Evolutionary conservation across 2,888 invertebrate genomes (phyloP).

Genomic region (Neoitamus cyanurus): DNA sequence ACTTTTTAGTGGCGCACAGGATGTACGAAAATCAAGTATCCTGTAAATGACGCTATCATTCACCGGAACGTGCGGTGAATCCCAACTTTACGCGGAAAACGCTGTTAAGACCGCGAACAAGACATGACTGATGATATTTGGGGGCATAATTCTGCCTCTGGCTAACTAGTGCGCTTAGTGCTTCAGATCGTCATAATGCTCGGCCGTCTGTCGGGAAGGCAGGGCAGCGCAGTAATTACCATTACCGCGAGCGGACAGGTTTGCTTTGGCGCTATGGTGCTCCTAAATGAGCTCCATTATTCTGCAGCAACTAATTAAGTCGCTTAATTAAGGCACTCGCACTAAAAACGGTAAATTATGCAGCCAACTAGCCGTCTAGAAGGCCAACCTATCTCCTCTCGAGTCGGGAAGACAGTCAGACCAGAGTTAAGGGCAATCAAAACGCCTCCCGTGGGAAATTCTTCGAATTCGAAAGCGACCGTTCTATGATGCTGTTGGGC

Average conservation of each 20-base stretch:
- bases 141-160: not conserved
- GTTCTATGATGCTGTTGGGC: not conserved
- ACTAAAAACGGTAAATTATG: not conserved
- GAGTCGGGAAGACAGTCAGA: not conserved
- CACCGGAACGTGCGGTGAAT: not conserved
- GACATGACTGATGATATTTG: not conserved
- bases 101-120: not conserved
- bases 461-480: not conserved
- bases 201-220: not conserved
- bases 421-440: not conserved
- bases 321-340: not conserved
- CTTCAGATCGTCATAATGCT: not conserved
- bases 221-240: not conserved
- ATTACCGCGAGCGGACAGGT: not conserved
- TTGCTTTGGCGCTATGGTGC: not conserved
- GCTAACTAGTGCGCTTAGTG: not conserved
- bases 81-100: not conserved
- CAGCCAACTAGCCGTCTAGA: not conserved
- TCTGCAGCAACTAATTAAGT: not conserved
- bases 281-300: not conserved
- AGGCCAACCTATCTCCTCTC: not conserved
- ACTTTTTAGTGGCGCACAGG: not conserved
- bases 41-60: not conserved
- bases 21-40: not conserved
- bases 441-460: not conserved